Evolutionary conservation across 2,113 vertebrate genomes (phyloP).

Genomic region (Solea solea): DNA sequence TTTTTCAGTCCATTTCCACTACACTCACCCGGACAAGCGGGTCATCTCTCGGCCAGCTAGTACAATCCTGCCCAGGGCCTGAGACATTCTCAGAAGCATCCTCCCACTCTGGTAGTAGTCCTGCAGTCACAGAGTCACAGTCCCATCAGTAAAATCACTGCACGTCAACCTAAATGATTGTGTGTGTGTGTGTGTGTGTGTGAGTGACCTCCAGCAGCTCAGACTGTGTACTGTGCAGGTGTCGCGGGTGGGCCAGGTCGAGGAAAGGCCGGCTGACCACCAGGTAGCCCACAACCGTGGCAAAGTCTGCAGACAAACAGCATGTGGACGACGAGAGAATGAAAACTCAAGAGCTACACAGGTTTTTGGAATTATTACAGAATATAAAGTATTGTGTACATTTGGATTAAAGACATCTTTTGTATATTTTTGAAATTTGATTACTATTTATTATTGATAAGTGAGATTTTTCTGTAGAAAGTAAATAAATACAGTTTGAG

Average conservation of each 20-base stretch:
- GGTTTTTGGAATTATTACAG: not conserved
- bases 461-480: no score
- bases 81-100: conserved; percentile 97
- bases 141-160: not conserved
- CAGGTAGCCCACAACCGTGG: conserved; percentile 95
- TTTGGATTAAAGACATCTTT: not conserved
- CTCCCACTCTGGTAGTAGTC: conserved; percentile 99
- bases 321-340: not conserved
- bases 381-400: not conserved
- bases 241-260: conserved; percentile 85
- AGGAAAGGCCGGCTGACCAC: conserved; percentile 96
- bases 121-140: conserved; percentile 69
- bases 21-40: conserved; percentile 90
- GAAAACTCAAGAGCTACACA: not conserved
- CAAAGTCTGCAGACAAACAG: conserved; percentile 84
- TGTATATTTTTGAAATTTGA: not conserved
- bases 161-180: no score
- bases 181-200: not conserved
- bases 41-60: conserved; percentile 97
- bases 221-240: conserved; percentile 88
- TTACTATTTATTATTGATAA: no score
- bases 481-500: not conserved
- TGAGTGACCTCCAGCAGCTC: conserved; percentile 90
- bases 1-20: not conserved
- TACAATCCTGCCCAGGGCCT: conserved; percentile 95